phyloP scores from a whole-genome alignment of 1,140 invertebrate species.

The Augochlora pura region DNA sequence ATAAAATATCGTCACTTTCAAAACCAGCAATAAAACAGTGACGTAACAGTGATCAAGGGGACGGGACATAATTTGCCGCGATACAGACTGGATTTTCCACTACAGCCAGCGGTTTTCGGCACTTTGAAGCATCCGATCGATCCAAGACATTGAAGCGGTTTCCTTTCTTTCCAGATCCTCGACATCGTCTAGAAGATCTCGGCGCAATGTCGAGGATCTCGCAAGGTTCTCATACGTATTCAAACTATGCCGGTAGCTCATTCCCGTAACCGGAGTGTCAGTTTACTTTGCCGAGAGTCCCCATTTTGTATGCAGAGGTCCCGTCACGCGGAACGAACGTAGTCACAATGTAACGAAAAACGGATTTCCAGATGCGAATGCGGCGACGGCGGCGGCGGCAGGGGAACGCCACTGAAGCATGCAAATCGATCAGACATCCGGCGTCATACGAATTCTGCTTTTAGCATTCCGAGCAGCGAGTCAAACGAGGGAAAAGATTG shows the following conservation, averaged over 20 bases:
- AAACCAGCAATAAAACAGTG: too few relatives aligned
- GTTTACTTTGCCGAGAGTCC: conserved; percentile 14
- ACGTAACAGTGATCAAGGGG: too few relatives aligned
- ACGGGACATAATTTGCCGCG: too few relatives aligned
- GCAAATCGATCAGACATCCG: conserved; percentile 16
- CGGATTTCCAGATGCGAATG: not conserved
- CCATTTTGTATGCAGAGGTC: conserved; percentile 11
- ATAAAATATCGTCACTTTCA: too few relatives aligned
- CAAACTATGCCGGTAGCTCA: not conserved
- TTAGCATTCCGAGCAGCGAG: not conserved
- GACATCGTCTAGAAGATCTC: too few relatives aligned
- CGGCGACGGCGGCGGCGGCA: too few relatives aligned
- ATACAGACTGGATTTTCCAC: too few relatives aligned
- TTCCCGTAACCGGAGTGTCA: not conserved
- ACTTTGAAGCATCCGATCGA: too few relatives aligned
- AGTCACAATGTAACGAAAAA: conserved; percentile 7
- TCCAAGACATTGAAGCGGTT: too few relatives aligned
- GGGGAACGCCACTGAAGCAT: not conserved
- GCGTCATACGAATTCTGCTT: conserved; percentile 1
- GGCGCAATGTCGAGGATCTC: not conserved
- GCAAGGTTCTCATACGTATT: conserved; percentile 14
- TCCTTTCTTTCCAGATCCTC: too few relatives aligned
- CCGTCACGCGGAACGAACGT: not conserved
- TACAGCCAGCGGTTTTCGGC: too few relatives aligned
- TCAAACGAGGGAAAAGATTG: not conserved